Evolutionary conservation across 92 coral and sea anemone genomes (phyloP), one percentile per base, ranked within the genome.

Genomic region (Meandrina meandrites): DNA sequence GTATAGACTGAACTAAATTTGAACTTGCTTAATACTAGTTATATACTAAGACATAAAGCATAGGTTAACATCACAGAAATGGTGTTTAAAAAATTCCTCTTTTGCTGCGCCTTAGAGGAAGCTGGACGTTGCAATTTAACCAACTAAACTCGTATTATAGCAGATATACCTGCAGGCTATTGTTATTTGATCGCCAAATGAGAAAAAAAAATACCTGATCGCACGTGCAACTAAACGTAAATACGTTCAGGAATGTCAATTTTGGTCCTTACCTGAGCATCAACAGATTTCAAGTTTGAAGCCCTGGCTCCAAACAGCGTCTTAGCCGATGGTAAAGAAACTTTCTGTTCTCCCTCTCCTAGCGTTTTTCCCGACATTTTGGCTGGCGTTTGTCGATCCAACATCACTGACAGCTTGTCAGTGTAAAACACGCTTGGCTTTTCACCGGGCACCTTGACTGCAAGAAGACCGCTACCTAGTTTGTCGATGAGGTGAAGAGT

Each of bases 361-460:
- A 92, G n/a, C 1, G 76, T 85, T 83, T 92, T 92, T 16, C 90
- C 91, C 19, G 89, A 86, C 86, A 94, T 79, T 71, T 92, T 93
- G n/a, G 72, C 90, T 10, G 95, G 94, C 58, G 86, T 90, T 75
- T 91, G 91, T 53, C 95, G 95, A 86, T 94, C 95, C 57, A 94
- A 83, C 45, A 85, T 82, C 60, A 94, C 40, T 11, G 75, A 84
- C 30, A 92, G 74, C 51, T 74, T 78, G 37, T 86, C 85, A 8
- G 94, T 79, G 13, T 82, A 71, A 42, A 88, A 88, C 35, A 89
- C 91, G n/a, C 86, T 90, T 69, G 97, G 97, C 76, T 84, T 88
- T 30, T 94, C 97, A 37, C 94, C 94, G 16, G 83, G 79, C 19
- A 89, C 88, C 80, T 94, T 95, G 14, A 90, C 81, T 80, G 94